Evolutionary conservation across 1,140 invertebrate species (phyloP), one percentile per base, ranked within the genome.

Genomic region (Telenomus remus): DNA sequence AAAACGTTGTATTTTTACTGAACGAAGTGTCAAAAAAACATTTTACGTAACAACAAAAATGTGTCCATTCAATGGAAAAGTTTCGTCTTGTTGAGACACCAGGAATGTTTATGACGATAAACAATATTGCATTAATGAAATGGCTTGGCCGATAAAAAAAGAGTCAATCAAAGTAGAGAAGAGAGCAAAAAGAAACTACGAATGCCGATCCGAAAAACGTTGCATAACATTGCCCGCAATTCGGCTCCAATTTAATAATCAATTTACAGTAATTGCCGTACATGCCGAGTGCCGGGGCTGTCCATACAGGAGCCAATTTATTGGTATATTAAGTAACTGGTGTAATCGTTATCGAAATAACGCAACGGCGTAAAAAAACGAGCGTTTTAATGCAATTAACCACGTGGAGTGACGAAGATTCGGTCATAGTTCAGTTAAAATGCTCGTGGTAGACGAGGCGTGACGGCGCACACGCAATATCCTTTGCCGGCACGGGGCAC

Each of bases 401-500:
- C 50, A 43, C 59, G 27, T 48, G 65, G n/a, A 69, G 43, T 48
- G 53, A 64, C 64, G 72, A 63, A 68, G 57, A 68, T 75, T 75
- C 64, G 72, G 72, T 71, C 66, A 71, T 61, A 76, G 68, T 76
- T 76, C 74, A 57, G 56, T 71, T n/a, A 53, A 76, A 46, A 49
- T 43, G 57, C 42, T 47, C 48, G 50, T 15, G 48, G 15, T 47
- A 51, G 50, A 44, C 63, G 48, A 65, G 48, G 55, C 73, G 73
- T 76, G 49, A 76, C 65, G 63, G 50, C 33, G 43, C 54, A 27
- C 19, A 47, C 59, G 64, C 75, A 69, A 73, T 69, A 50, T 43
- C 56, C 51, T 70, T 71, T 65, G 64, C 46, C 53, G 46, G 46
- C 13, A 39, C 50, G 55, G 51, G 44, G 69, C 44, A 49, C 34